Base-by-base conservation (phyloP, 1,140 invertebrate species). In the Holotrichia oblita region DNA sequence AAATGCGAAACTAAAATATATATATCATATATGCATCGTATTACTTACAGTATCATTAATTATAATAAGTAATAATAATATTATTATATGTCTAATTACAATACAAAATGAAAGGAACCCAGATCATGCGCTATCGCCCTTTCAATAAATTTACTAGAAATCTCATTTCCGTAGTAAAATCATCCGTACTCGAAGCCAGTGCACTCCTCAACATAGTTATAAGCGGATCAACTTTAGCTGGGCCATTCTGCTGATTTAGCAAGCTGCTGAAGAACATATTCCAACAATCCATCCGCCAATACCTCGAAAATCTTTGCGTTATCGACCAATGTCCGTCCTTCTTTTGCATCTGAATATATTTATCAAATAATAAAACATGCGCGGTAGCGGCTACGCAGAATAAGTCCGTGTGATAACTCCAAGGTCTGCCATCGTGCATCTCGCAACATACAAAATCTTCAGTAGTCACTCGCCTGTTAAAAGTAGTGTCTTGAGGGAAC, bases 331-430 rank as follows among this genome's bases (percentile, higher is more conserved):
- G 89, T 14, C 90, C 91, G 77, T 90, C 87, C 74, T 89, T 89
- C 84, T 93, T 91, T 42, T 90, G 90, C 72, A 95, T 90, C 81
- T 95, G 93, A 93, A 98, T 97, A 85, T 97, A 97, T 83, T 93
- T 93, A 34, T 94, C 94, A 88, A 97, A 96, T 22, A 97, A 86
- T 79, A 98, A 87, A 64, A 94, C 93, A 88, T 97, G 94, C 79
- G 96, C 93, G 24, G 95, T 94, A 22, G 94, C 94, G 78, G 94
- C 94, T 78, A 97, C 86, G 80, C 96, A 96, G 89, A 94, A 97
- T 80, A 96, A 88, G 89, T 98, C 97, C 42, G 94, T 95, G 88
- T 98, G 96, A 87, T 96, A 98, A 40, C 94, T 97, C 97, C 97
- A 98, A 2, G 95, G 94, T 83, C 92, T 91, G 55, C 92, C 90